phyloP scores from a whole-genome alignment of 1,140 invertebrate species.

The Drosophila carrolli region DNA sequence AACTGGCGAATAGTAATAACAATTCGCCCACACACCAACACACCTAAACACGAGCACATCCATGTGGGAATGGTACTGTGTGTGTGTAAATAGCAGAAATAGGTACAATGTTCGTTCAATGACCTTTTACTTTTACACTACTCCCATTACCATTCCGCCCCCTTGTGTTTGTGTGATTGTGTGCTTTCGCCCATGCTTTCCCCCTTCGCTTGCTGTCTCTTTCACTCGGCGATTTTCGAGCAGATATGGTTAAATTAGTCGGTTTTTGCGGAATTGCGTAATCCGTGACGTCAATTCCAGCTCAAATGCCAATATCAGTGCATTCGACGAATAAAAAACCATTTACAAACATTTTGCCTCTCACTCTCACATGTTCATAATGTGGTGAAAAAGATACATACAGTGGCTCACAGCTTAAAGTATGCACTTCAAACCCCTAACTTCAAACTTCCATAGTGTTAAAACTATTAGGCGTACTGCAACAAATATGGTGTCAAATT shows the following conservation, averaged over 20 bases:
- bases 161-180: slow-evolving; percentile 4
- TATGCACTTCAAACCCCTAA: no score
- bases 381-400: not conserved
- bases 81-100: slow-evolving; percentile 63
- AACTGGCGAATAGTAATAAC: slow-evolving; percentile 58
- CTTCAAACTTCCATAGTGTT: no score
- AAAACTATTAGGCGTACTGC: no score
- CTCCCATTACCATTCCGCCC: slow-evolving; percentile 46
- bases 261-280: slow-evolving; percentile 61
- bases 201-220: slow-evolving; percentile 15
- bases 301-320: slow-evolving; percentile 27
- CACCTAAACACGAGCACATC: slow-evolving; percentile 7
- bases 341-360: not conserved
- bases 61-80: slow-evolving; percentile 23
- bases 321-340: not conserved
- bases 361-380: not conserved
- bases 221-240: slow-evolving; percentile 19
- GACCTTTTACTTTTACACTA: slow-evolving; percentile 80
- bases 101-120: slow-evolving; percentile 80
- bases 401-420: no score
- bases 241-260: slow-evolving; percentile 74
- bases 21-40: slow-evolving; percentile 38
- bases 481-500: no score
- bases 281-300: slow-evolving; percentile 64
- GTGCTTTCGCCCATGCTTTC: slow-evolving; percentile 18